Conservation (phyloP, 2,888 invertebrate species). For the Sinelater perroti region DNA sequence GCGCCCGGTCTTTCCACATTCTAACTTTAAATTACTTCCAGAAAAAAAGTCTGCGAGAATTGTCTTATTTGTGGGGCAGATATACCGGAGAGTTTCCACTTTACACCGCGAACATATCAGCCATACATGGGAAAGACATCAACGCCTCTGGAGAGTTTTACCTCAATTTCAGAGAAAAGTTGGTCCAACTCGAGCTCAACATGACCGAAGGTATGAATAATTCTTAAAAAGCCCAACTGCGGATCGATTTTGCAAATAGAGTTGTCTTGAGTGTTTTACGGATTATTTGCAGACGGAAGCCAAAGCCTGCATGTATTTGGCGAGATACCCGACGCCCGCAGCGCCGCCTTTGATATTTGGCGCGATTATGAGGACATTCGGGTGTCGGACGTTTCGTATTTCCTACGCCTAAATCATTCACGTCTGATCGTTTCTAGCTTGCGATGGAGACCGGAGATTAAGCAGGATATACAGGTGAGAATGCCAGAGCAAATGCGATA, state of each 20-base stretch:
- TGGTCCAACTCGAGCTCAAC: constrained; percentile 73
- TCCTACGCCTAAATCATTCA: constrained; percentile 84
- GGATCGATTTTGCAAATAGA: constrained; percentile 36
- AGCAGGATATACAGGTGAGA: constrained; percentile 66
- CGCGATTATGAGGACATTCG: constrained; percentile 82
- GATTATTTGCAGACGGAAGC: constrained; percentile 64
- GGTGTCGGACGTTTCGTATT: constrained; percentile 80
- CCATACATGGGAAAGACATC: constrained; percentile 66
- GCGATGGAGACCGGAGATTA: constrained; percentile 81
- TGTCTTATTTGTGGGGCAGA: constrained; percentile 65
- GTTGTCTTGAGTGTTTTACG: constrained; percentile 32
- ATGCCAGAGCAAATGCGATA: constrained; percentile 1
- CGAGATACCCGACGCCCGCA: constrained; percentile 78
- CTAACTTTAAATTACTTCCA: constrained; percentile 48
- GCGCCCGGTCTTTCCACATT: constrained; percentile 3
- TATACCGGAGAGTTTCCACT: constrained; percentile 63
- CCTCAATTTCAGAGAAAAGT: constrained; percentile 66
- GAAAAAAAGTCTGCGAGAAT: constrained; percentile 68
- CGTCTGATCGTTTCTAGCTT: constrained; percentile 81
- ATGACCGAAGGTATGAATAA: constrained; percentile 68
- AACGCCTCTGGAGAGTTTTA: constrained; percentile 69
- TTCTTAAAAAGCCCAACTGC: constrained; percentile 42
- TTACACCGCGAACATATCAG: constrained; percentile 67
- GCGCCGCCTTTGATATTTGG: constrained; percentile 80
- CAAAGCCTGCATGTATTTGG: constrained; percentile 78